These are phyloP conservation scores for Aythya baeri DNA, from an alignment of 2,113 vertebrate species.

Conservation along the genomic window DNA sequence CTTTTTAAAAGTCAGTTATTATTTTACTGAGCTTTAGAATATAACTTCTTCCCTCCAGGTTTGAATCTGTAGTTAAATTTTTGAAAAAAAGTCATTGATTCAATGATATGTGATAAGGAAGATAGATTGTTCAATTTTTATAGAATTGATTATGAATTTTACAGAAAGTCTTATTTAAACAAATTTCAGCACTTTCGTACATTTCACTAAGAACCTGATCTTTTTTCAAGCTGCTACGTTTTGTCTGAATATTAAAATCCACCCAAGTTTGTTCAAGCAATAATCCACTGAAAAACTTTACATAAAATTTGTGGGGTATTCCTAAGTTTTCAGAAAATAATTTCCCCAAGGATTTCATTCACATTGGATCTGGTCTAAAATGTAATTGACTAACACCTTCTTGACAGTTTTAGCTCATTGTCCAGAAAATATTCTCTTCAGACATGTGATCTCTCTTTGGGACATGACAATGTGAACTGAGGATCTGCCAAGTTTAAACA, in stretches of 20 bases:
- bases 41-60: background rate
- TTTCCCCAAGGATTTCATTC: background rate
- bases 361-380: background rate
- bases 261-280: background rate
- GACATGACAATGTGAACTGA: background rate
- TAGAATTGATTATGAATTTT: background rate
- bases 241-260: background rate
- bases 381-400: background rate
- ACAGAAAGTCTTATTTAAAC: background rate
- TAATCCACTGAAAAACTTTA: background rate
- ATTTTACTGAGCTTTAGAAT: background rate
- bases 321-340: background rate
- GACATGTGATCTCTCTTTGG: background rate
- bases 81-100: background rate
- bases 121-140: background rate
- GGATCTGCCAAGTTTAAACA: background rate
- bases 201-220: background rate
- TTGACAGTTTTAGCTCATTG: background rate
- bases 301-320: background rate
- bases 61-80: background rate
- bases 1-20: background rate
- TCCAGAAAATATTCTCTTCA: background rate
- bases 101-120: background rate
- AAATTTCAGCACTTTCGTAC: background rate
- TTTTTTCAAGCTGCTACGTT: background rate